These are phyloP conservation scores for Ips typographus DNA, from an alignment of 1,140 invertebrate genomes.

Conservation along the genomic window DNA sequence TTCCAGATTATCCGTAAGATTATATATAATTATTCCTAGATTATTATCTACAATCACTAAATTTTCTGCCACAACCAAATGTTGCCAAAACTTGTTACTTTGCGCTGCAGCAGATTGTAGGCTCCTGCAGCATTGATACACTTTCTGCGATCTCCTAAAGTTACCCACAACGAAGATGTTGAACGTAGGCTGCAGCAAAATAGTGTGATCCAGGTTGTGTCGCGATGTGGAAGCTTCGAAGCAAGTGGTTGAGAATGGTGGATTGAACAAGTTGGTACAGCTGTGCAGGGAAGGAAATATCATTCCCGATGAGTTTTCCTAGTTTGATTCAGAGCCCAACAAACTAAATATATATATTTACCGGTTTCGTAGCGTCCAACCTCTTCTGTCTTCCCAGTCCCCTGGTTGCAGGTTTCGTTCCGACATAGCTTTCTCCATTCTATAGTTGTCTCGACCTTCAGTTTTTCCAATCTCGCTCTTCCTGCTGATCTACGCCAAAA, in stretches of 20 bases:
- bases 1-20: constrained; percentile 53
- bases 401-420: too few species aligned
- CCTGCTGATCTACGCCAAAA: too few species aligned
- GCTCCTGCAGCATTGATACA: constrained; percentile 73
- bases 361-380: too few species aligned
- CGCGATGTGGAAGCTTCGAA: constrained; percentile 70
- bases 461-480: too few species aligned
- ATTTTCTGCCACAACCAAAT: constrained; percentile 65
- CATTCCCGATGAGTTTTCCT: too few species aligned
- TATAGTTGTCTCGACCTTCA: too few species aligned
- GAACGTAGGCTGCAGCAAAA: constrained; percentile 78
- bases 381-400: too few species aligned
- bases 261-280: constrained; percentile 71
- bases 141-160: constrained; percentile 69
- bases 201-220: constrained; percentile 79
- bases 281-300: constrained; percentile 61
- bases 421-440: too few species aligned
- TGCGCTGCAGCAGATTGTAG: constrained; percentile 68
- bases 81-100: constrained; percentile 76
- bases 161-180: constrained; percentile 64
- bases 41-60: constrained; percentile 58
- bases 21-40: constrained; percentile 53
- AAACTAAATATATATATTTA: too few species aligned
- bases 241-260: constrained; percentile 74
- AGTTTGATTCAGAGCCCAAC: too few species aligned